Evolutionary conservation across 64 coral and sea anemone genomes (phyloP).

Genomic region (Platygyra sinensis): DNA sequence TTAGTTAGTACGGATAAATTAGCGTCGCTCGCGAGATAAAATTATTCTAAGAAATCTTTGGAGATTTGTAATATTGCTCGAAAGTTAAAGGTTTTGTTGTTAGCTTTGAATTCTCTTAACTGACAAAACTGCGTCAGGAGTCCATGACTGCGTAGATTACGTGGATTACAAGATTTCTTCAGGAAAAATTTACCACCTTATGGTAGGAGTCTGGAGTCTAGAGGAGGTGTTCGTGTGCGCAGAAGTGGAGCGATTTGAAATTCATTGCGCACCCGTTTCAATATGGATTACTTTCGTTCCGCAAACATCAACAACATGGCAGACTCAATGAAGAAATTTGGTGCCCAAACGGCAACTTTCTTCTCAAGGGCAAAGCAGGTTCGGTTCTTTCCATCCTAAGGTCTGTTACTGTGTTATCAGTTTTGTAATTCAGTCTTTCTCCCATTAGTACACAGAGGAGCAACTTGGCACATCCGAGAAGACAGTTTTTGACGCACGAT

Average conservation of each 20-base stretch:
- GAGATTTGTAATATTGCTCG: too few relatives aligned
- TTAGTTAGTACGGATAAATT: too few relatives aligned
- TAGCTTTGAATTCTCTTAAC: too few relatives aligned
- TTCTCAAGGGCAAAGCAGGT: slow-evolving; percentile 89
- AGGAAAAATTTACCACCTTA: neutral
- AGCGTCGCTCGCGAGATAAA: too few relatives aligned
- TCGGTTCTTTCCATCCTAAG: neutral
- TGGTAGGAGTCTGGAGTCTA: slow-evolving; percentile 10
- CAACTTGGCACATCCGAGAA: slow-evolving; percentile 88
- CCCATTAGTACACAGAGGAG: slow-evolving; percentile 84
- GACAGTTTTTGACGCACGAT: slow-evolving; percentile 89
- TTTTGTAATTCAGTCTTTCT: neutral
- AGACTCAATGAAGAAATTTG: slow-evolving; percentile 90
- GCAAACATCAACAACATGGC: slow-evolving; percentile 84
- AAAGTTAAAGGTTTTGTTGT: too few relatives aligned
- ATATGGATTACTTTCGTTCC: slow-evolving; percentile 74
- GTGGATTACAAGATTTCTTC: too few relatives aligned
- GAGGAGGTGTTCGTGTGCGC: slow-evolving; percentile 16
- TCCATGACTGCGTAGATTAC: too few relatives aligned
- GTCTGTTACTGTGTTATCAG: neutral
- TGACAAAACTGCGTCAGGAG: too few relatives aligned
- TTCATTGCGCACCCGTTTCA: slow-evolving; percentile 25
- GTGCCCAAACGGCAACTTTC: slow-evolving; percentile 75
- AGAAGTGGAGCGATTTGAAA: neutral
- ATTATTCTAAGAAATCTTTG: too few relatives aligned